A percentile compares a stretch with the other conserved stretches of the same genome.
These are phyloP conservation scores for Perdita meconis DNA, from an alignment of 2,888 invertebrate species.

Conservation along the genomic window DNA sequence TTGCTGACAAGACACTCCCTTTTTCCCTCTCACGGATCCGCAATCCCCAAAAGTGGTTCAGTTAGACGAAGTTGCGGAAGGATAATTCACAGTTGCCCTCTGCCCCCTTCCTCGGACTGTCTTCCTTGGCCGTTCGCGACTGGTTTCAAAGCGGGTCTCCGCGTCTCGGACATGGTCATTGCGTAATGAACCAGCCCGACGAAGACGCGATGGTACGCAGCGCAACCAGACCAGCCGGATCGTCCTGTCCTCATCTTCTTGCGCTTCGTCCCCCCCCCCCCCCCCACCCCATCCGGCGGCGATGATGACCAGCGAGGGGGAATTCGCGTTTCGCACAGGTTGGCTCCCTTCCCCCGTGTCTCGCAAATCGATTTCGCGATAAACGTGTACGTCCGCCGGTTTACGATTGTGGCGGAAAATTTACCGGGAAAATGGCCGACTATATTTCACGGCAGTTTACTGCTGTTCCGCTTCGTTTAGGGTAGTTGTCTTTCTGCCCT, in stretches of 20 bases:
- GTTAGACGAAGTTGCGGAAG: slow-evolving; percentile 81
- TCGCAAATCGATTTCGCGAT: slow-evolving; percentile 72
- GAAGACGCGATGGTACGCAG: slow-evolving; percentile 56
- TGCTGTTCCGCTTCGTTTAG: slow-evolving; percentile 10
- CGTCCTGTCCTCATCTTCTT: slow-evolving; percentile 23
- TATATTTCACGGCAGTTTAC: slow-evolving; percentile 41
- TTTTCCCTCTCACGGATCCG: slow-evolving; percentile 12
- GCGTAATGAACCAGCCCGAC: slow-evolving; percentile 77
- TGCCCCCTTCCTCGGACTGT: slow-evolving; percentile 52
- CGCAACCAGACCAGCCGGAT: slow-evolving; percentile 54
- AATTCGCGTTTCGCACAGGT: background rate
- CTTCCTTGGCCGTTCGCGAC: slow-evolving; percentile 72
- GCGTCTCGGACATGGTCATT: slow-evolving; percentile 76
- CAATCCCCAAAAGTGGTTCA: slow-evolving; percentile 56
- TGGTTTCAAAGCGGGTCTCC: slow-evolving; percentile 77
- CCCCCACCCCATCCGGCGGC: slow-evolving; percentile 28
- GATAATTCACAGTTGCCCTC: slow-evolving; percentile 77
- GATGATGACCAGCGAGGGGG: slow-evolving; percentile 38
- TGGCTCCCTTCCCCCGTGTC: no score
- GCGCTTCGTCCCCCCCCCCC: slow-evolving; percentile 12
- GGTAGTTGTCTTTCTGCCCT: slow-evolving; percentile 3
- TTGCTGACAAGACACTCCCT: background rate
- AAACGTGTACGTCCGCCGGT: slow-evolving; percentile 43
- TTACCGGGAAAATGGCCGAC: slow-evolving; percentile 39
- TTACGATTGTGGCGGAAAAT: slow-evolving; percentile 50